Evolutionary conservation across 2,888 invertebrate genomes (phyloP).

Genomic region (Luperina nickerlii): DNA sequence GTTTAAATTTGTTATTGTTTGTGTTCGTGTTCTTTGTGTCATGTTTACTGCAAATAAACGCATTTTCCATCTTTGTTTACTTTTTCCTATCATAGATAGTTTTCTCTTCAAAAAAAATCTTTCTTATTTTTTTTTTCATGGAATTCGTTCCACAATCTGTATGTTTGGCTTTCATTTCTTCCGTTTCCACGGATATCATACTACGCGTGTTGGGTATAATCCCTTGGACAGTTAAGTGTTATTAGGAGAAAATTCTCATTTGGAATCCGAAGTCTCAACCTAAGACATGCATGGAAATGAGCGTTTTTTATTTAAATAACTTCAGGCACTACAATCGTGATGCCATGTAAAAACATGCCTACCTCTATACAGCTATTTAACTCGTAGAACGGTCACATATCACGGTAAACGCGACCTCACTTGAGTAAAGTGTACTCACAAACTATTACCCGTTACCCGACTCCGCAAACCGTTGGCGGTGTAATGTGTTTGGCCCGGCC

Average conservation of each 20-base stretch:
- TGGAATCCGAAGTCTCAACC: neutral
- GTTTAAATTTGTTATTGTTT: no score
- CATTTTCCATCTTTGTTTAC: no score
- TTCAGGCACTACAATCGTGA: neutral
- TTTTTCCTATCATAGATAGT: no score
- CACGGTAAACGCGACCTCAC: slow-evolving; percentile 35
- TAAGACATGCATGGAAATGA: no score
- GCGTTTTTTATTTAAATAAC: no score
- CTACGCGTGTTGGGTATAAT: no score
- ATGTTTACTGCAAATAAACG: no score
- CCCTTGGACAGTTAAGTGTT: no score
- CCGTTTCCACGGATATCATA: neutral
- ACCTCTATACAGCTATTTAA: slow-evolving; percentile 15
- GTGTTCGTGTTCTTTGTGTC: no score
- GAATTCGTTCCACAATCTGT: neutral
- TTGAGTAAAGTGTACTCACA: slow-evolving; percentile 41
- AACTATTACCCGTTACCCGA: slow-evolving; percentile 52
- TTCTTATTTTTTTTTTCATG: neutral
- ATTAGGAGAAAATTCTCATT: no score
- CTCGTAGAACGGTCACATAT: slow-evolving; percentile 34
- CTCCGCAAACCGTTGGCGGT: slow-evolving; percentile 43
- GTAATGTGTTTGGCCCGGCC: slow-evolving; percentile 64
- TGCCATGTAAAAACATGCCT: neutral
- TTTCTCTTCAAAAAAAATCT: neutral
- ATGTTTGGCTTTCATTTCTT: neutral